Percentiles rank a stretch among this genome's conserved stretches.
Conservation (phyloP, 2,888 invertebrate species). For the Synergus laeviventris region DNA sequence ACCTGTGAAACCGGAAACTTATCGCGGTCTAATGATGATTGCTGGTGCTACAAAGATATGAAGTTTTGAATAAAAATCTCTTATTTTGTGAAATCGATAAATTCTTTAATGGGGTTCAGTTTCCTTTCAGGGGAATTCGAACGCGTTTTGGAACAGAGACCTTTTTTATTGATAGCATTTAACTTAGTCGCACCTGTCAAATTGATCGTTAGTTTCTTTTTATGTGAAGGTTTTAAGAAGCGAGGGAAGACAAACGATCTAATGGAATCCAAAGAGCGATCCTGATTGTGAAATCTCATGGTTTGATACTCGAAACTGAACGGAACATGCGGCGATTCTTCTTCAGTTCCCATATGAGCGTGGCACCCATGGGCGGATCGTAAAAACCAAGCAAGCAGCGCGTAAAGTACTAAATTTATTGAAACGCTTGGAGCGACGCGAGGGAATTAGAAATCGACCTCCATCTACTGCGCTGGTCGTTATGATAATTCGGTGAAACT, state of each 20-base stretch:
- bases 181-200: slow-evolving; percentile 35
- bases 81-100: neutral
- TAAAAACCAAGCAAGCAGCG: slow-evolving; percentile 33
- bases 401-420: slow-evolving; percentile 40
- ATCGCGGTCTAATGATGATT: neutral
- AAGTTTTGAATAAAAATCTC: neutral
- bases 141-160: neutral
- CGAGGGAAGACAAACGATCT: slow-evolving; percentile 36
- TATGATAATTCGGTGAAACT: slow-evolving; percentile 40
- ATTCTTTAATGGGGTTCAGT: neutral
- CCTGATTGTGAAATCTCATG: slow-evolving; percentile 36
- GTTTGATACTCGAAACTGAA: slow-evolving; percentile 24
- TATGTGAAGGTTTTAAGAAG: slow-evolving; percentile 32
- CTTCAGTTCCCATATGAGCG: slow-evolving; percentile 36
- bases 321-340: slow-evolving; percentile 24
- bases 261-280: slow-evolving; percentile 35
- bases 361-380: slow-evolving; percentile 40
- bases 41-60: neutral
- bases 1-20: neutral
- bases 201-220: slow-evolving; percentile 25
- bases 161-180: slow-evolving; percentile 30
- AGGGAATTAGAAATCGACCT: slow-evolving; percentile 40
- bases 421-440: slow-evolving; percentile 40
- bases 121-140: neutral
- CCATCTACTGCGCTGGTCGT: slow-evolving; percentile 38